Evolutionary conservation across 1,140 invertebrate species (phyloP).

Genomic region (Drosophila neocordata): DNA sequence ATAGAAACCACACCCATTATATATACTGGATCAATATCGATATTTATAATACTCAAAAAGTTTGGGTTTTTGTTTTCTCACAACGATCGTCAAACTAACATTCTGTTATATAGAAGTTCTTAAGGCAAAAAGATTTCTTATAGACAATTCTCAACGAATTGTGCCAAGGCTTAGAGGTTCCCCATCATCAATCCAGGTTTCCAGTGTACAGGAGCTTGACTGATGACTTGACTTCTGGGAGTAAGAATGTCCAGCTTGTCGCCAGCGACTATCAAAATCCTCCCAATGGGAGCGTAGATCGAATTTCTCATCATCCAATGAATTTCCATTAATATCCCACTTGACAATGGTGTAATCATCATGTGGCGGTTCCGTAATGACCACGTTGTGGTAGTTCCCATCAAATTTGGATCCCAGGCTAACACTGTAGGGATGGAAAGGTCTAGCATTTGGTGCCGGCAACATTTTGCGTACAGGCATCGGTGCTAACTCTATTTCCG

Average conservation of each 20-base stretch:
- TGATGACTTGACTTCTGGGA: slow-evolving; percentile 72
- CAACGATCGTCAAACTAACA: slow-evolving; percentile 41
- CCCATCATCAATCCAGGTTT: slow-evolving; percentile 80
- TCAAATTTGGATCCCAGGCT: slow-evolving; percentile 69
- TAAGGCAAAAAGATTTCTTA: slow-evolving; percentile 64
- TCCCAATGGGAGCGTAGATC: slow-evolving; percentile 45
- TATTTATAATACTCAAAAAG: slow-evolving; percentile 29
- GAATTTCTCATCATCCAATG: slow-evolving; percentile 67
- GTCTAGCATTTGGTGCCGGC: background rate
- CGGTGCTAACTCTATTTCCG: slow-evolving; percentile 7
- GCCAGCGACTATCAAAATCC: slow-evolving; percentile 50
- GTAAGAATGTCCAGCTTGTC: slow-evolving; percentile 36
- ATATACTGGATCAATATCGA: slow-evolving; percentile 12
- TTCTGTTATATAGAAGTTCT: slow-evolving; percentile 57
- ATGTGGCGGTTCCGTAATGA: slow-evolving; percentile 67
- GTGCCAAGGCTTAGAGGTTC: slow-evolving; percentile 54
- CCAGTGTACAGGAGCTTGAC: slow-evolving; percentile 77
- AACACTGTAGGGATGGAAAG: slow-evolving; percentile 54
- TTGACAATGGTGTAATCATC: slow-evolving; percentile 70
- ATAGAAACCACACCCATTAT: background rate
- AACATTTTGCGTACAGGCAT: slow-evolving; percentile 1
- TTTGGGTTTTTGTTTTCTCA: slow-evolving; percentile 13
- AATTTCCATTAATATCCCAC: slow-evolving; percentile 81
- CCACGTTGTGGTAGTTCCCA: slow-evolving; percentile 68
- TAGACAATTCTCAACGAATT: slow-evolving; percentile 28